phyloP scores from a whole-genome alignment of 2,113 vertebrate species.

The Prochilodus magdalenae region DNA sequence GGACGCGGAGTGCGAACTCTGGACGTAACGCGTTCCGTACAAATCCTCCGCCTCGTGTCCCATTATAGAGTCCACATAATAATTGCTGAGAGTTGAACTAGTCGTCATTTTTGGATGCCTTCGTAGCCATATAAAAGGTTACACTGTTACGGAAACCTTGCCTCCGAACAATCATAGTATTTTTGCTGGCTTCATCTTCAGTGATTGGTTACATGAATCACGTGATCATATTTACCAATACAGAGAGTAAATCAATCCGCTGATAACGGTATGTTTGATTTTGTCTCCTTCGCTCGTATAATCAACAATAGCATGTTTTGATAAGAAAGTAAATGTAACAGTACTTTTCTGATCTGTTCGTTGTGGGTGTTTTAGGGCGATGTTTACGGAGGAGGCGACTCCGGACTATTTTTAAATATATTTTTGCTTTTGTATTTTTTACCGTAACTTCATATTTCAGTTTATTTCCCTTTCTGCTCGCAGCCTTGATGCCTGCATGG shows the following conservation, averaged over 20 bases:
- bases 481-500: constrained; percentile 49
- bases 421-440: constrained; percentile 51
- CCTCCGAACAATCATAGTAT: constrained; percentile 96
- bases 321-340: neutral
- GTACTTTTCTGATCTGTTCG: neutral
- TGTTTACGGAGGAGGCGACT: constrained; percentile 55
- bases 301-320: constrained; percentile 34
- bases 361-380: constrained; percentile 3
- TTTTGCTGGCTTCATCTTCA: constrained; percentile 94
- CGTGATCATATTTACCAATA: constrained; percentile 99
- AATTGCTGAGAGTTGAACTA: constrained; percentile 94
- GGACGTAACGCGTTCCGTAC: constrained; percentile 90
- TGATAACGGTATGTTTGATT: constrained; percentile 73
- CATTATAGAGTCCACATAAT: constrained; percentile 97
- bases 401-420: constrained; percentile 87
- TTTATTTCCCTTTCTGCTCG: constrained; percentile 69
- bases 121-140: constrained; percentile 93
- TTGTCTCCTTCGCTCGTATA: constrained; percentile 66
- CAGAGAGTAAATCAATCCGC: constrained; percentile 98
- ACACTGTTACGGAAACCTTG: constrained; percentile 93
- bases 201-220: constrained; percentile 98
- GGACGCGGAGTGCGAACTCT: constrained; percentile 84
- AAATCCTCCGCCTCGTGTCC: constrained; percentile 93
- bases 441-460: constrained; percentile 59
- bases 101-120: constrained; percentile 94